Evolutionary conservation across 2,888 invertebrate genomes (phyloP).

Genomic region (Taphrorychus bicolor): DNA sequence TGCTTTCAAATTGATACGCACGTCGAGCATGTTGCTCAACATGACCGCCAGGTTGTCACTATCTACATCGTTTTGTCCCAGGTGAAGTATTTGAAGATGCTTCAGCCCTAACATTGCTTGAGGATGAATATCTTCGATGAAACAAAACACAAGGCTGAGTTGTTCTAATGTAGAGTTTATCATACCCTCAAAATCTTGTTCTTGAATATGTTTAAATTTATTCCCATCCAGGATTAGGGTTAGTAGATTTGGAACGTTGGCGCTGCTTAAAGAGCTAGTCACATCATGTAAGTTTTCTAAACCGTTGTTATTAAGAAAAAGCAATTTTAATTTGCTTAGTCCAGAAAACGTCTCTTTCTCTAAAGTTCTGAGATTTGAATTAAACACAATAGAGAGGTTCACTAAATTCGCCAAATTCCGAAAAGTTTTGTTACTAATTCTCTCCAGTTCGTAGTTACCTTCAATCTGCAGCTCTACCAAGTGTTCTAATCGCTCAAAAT

Average conservation of each 20-base stretch:
- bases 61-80: slow-evolving; percentile 66
- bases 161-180: slow-evolving; percentile 59
- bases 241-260: slow-evolving; percentile 60
- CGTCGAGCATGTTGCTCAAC: slow-evolving; percentile 55
- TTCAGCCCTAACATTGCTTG: slow-evolving; percentile 62
- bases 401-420: slow-evolving; percentile 60
- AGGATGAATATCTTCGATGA: slow-evolving; percentile 64
- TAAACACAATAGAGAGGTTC: slow-evolving; percentile 66
- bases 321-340: slow-evolving; percentile 60
- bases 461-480: slow-evolving; percentile 63
- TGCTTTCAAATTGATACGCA: slow-evolving; percentile 59
- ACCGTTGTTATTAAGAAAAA: slow-evolving; percentile 66
- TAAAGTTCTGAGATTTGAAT: slow-evolving; percentile 61
- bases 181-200: slow-evolving; percentile 62
- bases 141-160: slow-evolving; percentile 63
- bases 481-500: slow-evolving; percentile 58
- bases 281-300: slow-evolving; percentile 60
- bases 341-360: slow-evolving; percentile 63
- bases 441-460: slow-evolving; percentile 63
- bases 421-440: slow-evolving; percentile 63
- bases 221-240: slow-evolving; percentile 65
- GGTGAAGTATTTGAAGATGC: slow-evolving; percentile 59
- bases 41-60: slow-evolving; percentile 59
- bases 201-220: slow-evolving; percentile 59
- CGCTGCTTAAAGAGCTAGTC: slow-evolving; percentile 58